phyloP scores from a whole-genome alignment of 1,140 invertebrate species.

The Trachymyrmex cornetzi region DNA sequence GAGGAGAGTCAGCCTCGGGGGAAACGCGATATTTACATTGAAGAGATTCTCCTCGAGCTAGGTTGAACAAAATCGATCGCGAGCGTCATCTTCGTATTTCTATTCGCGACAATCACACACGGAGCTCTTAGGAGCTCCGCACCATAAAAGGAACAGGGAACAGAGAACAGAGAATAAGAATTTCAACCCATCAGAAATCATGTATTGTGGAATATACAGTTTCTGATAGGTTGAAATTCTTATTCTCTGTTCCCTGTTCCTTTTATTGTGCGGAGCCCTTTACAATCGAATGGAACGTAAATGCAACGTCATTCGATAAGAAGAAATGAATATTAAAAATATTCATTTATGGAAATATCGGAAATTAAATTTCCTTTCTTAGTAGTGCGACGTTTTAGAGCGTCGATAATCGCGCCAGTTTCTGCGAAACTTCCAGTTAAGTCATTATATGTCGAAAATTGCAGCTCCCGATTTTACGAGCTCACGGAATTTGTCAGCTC shows the following conservation, averaged over 20 bases:
- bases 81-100: background rate
- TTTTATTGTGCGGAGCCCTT: too few species aligned
- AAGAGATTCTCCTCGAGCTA: constrained; percentile 33
- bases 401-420: background rate
- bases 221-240: too few species aligned
- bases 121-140: too few species aligned
- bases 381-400: background rate
- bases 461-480: background rate
- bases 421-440: background rate
- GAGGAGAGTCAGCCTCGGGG: constrained; percentile 41
- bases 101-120: constrained; percentile 7
- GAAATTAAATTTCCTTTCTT: background rate
- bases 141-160: too few species aligned
- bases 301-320: background rate
- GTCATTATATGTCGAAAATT: constrained; percentile 6
- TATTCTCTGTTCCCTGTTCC: too few species aligned
- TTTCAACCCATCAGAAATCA: too few species aligned
- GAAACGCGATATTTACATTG: constrained; percentile 76
- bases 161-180: too few species aligned
- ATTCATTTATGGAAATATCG: background rate
- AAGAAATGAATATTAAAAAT: background rate
- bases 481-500: background rate
- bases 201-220: too few species aligned
- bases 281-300: background rate
- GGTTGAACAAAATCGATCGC: constrained; percentile 45